These are phyloP conservation scores for Anguilla megastoma DNA, from an alignment of 2,797 vertebrate genomes.

Conservation along the genomic window DNA sequence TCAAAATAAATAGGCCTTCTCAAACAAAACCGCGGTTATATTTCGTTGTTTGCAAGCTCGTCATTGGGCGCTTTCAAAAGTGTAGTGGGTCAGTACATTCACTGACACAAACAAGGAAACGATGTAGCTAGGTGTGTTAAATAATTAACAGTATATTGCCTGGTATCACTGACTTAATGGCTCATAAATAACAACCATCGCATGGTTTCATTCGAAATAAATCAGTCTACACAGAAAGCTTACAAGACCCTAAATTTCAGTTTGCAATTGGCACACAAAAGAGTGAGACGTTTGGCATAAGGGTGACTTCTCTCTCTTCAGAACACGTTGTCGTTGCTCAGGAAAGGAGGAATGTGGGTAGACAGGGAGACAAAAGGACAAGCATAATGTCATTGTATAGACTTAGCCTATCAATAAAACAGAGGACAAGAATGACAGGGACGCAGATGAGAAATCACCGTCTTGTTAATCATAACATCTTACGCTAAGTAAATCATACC, in stretches of 20 bases:
- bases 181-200: slow-evolving; percentile 61
- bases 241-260: slow-evolving; percentile 61
- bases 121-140: slow-evolving; percentile 15
- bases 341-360: slow-evolving; percentile 83
- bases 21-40: neutral
- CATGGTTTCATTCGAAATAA: slow-evolving; percentile 72
- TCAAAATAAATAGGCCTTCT: neutral
- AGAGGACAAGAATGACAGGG: slow-evolving; percentile 54
- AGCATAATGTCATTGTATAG: slow-evolving; percentile 91
- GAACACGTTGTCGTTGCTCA: slow-evolving; percentile 69
- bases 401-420: slow-evolving; percentile 68
- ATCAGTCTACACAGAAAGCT: slow-evolving; percentile 66
- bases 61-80: neutral
- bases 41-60: neutral
- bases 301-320: slow-evolving; percentile 78
- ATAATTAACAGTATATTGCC: slow-evolving; percentile 19
- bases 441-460: slow-evolving; percentile 73
- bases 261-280: slow-evolving; percentile 68
- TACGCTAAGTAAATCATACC: slow-evolving; percentile 67
- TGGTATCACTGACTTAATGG: slow-evolving; percentile 60
- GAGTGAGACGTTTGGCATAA: slow-evolving; percentile 53
- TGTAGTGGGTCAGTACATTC: neutral
- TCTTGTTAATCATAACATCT: slow-evolving; percentile 76
- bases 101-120: slow-evolving; percentile 42
- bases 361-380: slow-evolving; percentile 82